A percentile compares a stretch with the other conserved stretches of the same genome.
Evolutionary conservation across 1,140 invertebrate species (phyloP).

Genomic region (Megathymus violae): DNA sequence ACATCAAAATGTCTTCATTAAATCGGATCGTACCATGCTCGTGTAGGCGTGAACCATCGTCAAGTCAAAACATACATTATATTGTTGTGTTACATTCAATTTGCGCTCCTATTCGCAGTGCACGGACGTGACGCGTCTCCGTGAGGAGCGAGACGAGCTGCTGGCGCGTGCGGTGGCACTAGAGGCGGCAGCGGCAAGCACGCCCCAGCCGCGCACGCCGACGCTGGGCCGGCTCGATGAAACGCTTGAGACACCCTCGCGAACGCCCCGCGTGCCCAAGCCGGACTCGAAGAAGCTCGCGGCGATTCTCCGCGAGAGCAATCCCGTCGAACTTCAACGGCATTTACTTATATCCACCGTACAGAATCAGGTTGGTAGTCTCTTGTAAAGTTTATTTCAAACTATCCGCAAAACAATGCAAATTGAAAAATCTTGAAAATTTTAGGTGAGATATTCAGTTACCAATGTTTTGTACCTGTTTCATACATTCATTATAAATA

Average conservation of each 20-base stretch:
- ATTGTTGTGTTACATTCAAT: too few species aligned
- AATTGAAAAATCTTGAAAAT: too few species aligned
- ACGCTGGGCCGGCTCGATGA: constrained; percentile 82
- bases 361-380: constrained; percentile 92
- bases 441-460: too few species aligned
- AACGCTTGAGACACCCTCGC: constrained; percentile 81
- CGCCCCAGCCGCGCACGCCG: constrained; percentile 39
- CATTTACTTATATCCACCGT: constrained; percentile 92
- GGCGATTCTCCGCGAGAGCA: constrained; percentile 91
- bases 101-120: constrained; percentile 39
- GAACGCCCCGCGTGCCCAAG: constrained; percentile 82
- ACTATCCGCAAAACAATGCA: too few species aligned
- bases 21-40: too few species aligned
- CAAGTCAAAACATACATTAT: too few species aligned
- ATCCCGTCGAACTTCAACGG: constrained; percentile 91
- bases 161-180: constrained; percentile 88
- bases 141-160: constrained; percentile 88
- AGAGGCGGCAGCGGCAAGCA: constrained; percentile 84
- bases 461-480: too few species aligned
- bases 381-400: too few species aligned
- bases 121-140: constrained; percentile 83
- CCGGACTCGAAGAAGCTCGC: constrained; percentile 89
- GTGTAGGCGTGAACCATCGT: too few species aligned
- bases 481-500: too few species aligned
- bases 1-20: too few species aligned